A percentile compares a stretch with the other conserved stretches of the same genome.
phyloP scores from a whole-genome alignment of 2,797 vertebrate species.

The Oceanodroma leucorhoa region DNA sequence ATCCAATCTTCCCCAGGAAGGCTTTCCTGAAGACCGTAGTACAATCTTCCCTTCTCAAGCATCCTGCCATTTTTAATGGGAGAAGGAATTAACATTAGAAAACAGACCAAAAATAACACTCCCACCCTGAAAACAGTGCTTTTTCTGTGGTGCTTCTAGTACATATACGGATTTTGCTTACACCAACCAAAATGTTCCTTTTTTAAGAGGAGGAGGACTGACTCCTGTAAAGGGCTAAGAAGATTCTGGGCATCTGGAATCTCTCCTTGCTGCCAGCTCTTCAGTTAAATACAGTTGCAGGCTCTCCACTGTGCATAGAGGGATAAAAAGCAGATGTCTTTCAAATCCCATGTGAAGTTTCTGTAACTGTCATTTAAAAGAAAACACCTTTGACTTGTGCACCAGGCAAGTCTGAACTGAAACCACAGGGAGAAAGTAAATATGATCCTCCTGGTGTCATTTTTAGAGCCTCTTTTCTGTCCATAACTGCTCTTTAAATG shows the following conservation, averaged over 20 bases:
- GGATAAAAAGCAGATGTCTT: constrained; percentile 29
- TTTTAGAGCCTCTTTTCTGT: constrained; percentile 26
- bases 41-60: neutral
- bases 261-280: neutral
- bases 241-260: neutral
- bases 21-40: neutral
- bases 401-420: neutral
- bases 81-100: neutral
- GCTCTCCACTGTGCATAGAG: neutral
- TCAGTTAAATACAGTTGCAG: constrained; percentile 6
- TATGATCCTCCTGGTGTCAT: neutral
- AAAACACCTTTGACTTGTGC: constrained; percentile 5
- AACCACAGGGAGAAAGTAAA: constrained; percentile 23
- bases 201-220: neutral
- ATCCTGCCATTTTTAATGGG: neutral
- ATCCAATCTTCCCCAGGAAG: neutral
- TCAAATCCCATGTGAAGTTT: constrained; percentile 13
- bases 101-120: neutral
- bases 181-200: neutral
- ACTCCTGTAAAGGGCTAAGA: neutral
- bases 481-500: constrained; percentile 31
- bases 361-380: constrained; percentile 17
- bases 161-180: neutral
- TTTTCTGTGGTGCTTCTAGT: neutral
- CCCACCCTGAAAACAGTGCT: neutral